phyloP scores from a whole-genome alignment of 2,797 vertebrate genomes.

The Pteropus rufus region DNA sequence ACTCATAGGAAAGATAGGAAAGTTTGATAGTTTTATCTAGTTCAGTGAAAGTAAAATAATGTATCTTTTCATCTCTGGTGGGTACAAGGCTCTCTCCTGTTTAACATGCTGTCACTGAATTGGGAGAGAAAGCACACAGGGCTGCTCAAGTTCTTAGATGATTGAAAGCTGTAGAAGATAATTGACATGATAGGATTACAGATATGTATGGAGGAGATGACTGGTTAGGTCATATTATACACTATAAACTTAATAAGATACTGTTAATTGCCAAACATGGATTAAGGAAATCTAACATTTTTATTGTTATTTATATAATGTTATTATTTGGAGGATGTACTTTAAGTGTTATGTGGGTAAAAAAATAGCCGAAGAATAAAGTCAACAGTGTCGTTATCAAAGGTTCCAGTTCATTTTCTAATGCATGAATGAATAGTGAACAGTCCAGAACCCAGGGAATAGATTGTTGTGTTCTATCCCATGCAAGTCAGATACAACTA shows the following conservation, averaged over 20 bases:
- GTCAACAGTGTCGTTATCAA: not conserved
- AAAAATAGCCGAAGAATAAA: not conserved
- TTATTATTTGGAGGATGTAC: not conserved
- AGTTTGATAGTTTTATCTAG: not conserved
- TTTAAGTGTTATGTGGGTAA: not conserved
- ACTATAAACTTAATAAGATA: not conserved
- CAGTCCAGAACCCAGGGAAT: not conserved
- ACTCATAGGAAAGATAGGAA: not conserved
- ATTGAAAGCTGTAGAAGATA: not conserved
- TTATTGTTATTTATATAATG: not conserved
- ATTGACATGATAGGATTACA: not conserved
- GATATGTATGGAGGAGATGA: not conserved
- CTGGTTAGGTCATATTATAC: not conserved
- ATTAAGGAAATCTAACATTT: not conserved
- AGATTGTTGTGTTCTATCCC: not conserved
- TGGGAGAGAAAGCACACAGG: not conserved
- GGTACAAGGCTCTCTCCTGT: not conserved
- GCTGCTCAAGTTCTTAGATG: not conserved
- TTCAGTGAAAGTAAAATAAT: not conserved
- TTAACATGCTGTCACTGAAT: not conserved
- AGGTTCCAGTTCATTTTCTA: not conserved
- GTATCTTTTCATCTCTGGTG: not conserved
- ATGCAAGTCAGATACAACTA: not conserved
- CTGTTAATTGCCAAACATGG: not conserved
- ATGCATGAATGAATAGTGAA: not conserved